phyloP scores from a whole-genome alignment of 2,113 vertebrate species.

The Macaca nemestrina region DNA sequence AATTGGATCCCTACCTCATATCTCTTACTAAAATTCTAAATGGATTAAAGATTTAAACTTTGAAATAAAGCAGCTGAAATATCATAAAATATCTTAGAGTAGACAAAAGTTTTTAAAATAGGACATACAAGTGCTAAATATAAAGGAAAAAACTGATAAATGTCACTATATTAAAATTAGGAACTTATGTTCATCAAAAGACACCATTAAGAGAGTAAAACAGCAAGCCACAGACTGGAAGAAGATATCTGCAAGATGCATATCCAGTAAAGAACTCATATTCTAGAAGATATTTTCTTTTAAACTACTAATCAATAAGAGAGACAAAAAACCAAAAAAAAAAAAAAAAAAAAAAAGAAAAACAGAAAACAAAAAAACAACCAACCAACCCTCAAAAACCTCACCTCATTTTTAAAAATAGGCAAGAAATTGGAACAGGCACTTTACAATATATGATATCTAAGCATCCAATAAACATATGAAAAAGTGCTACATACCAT shows the following conservation, averaged over 20 bases:
- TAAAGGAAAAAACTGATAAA: not conserved
- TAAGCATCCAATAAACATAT: not conserved
- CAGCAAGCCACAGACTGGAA: not conserved
- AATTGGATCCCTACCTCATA: not conserved
- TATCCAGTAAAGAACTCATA: not conserved
- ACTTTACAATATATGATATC: not conserved
- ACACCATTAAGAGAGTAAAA: not conserved
- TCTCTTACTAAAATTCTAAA: constrained; percentile 6
- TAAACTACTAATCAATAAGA: not conserved
- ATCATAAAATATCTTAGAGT: not conserved
- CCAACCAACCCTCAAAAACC: not conserved
- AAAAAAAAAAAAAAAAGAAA: too few relatives aligned
- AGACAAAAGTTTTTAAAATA: not conserved
- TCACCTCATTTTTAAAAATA: not conserved
- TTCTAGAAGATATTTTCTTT: not conserved
- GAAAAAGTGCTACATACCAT: not conserved
- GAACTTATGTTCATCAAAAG: not conserved
- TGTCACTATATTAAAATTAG: constrained; percentile 14
- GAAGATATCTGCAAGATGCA: not conserved
- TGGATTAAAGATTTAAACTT: not conserved
- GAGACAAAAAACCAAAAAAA: not conserved
- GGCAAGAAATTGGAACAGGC: not conserved
- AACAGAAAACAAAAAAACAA: too few relatives aligned
- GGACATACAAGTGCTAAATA: not conserved
- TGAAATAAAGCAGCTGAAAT: not conserved